Conservation (phyloP, 2,797 vertebrate species). For the Thamnophis elegans region DNA sequence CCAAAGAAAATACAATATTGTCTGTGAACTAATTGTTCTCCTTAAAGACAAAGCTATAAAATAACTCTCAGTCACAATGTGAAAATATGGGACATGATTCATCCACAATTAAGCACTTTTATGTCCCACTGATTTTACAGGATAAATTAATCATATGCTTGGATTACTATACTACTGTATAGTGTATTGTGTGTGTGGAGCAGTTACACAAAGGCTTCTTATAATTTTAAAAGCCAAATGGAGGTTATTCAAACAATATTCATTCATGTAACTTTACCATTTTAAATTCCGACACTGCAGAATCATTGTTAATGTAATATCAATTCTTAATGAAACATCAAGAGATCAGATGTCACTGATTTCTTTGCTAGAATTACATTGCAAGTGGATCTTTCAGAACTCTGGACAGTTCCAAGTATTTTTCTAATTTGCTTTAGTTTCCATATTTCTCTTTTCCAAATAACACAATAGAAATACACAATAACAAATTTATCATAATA, state of each 20-base stretch:
- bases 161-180: not conserved
- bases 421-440: not conserved
- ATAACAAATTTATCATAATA: not conserved
- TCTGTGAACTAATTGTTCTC: not conserved
- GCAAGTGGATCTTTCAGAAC: not conserved
- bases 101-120: not conserved
- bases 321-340: not conserved
- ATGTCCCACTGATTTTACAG: not conserved
- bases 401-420: not conserved
- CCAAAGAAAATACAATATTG: not conserved
- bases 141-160: not conserved
- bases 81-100: not conserved
- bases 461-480: not conserved
- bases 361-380: not conserved
- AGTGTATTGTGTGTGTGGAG: not conserved
- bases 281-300: not conserved
- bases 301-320: not conserved
- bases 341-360: not conserved
- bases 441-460: accelerated
- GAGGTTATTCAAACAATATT: not conserved
- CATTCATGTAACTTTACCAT: not conserved
- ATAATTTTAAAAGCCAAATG: not conserved
- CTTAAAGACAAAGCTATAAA: not conserved
- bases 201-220: not conserved
- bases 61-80: not conserved